These are phyloP conservation scores for Holothuria glaberrima DNA, from an alignment of 35 echinoderm and acorn worm species.

Conservation along the genomic window DNA sequence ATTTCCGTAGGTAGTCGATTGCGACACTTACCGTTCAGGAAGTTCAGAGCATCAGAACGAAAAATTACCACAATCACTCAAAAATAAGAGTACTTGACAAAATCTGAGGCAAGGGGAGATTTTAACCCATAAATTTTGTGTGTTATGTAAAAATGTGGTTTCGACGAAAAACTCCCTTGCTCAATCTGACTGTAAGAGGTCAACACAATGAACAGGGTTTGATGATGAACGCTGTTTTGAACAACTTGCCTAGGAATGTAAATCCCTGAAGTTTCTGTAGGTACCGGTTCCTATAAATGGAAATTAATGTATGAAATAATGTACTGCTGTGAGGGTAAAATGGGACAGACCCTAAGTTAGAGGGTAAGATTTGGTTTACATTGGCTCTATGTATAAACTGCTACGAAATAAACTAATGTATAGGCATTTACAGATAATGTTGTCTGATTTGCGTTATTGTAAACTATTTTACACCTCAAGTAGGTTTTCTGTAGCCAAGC, in stretches of 20 bases:
- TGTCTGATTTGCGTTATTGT: neutral
- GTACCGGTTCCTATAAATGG: neutral
- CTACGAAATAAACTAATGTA: neutral
- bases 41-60: neutral
- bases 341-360: neutral
- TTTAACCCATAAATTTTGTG: too few species aligned
- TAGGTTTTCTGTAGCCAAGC: neutral
- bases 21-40: too few species aligned
- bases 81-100: too few species aligned
- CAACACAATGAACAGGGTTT: neutral
- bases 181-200: too few species aligned
- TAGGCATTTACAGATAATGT: neutral
- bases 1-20: too few species aligned
- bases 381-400: neutral
- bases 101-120: too few species aligned
- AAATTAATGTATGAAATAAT: slow-evolving; percentile 6
- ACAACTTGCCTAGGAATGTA: neutral
- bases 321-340: slow-evolving; percentile 6
- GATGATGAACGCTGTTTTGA: neutral
- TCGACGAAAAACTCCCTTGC: slow-evolving; percentile 3
- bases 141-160: too few species aligned
- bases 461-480: neutral
- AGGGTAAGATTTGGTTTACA: neutral
- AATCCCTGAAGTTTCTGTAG: neutral
- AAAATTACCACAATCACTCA: neutral